Evolutionary conservation across 2,888 invertebrate species (phyloP), one percentile per base, ranked within the genome.

Genomic region (Melanostoma scalare): DNA sequence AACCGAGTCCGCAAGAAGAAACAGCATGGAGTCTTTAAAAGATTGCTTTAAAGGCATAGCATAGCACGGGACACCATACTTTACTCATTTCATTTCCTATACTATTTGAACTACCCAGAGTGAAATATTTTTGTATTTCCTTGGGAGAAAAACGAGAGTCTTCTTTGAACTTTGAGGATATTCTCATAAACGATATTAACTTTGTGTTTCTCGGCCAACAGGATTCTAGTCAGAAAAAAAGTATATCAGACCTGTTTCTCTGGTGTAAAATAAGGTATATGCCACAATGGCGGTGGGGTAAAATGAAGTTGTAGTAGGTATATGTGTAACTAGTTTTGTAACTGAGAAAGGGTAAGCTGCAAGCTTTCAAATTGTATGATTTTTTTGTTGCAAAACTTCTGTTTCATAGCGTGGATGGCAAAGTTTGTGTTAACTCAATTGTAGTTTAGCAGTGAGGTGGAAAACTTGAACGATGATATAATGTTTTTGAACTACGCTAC

Each of bases 101-200:
- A 35, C 36, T 48, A 5, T 3, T 58, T 46, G 20, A 20, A 20
- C 20, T 20, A 20, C 20, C 20, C 20, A 20, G 20, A 20, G 20
- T 20, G 20, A 20, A 20, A 20, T 75, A 42, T 3, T 4, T 46
- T 75, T 60, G 36, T 36, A 48, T 61, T 61, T 55, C 44, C 53
- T 61, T 38, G 20, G 10, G 20, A 61, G 33, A 3, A 58, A 36
- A 61, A 53, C 42, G 3, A 40, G 55, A 9, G 36, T 71, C 42
- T 40, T 61, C 40, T 44, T 10, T 76, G 61, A 53, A 48, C 56
- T 61, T 69, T 40, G 38, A 53, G 55, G 52, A 44, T 44, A 55
- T 61, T 61, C 55, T 63, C 40, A 69, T 61, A 58, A 72, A 53
- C 20, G 78, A 72, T 72, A 72, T 78, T 78, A 56, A 78, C 65